Conservation (phyloP, 2,888 invertebrate species). For the Cheilosia soror region DNA sequence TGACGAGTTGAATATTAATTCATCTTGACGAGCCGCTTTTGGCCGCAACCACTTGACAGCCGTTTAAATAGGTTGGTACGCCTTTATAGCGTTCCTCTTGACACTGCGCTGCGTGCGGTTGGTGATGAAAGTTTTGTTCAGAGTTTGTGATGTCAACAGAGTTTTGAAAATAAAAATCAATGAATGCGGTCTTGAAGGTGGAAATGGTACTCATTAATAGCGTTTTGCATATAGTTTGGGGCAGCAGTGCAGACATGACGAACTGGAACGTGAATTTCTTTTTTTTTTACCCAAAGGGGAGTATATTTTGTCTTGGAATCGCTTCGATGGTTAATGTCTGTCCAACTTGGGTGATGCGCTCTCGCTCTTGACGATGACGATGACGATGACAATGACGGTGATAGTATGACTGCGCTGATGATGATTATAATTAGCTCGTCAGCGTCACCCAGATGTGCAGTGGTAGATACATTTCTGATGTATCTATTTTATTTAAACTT, state of each 20-base stretch:
- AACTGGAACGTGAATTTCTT: slow-evolving; percentile 62
- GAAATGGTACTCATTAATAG: slow-evolving; percentile 2
- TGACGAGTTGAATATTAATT: slow-evolving; percentile 56
- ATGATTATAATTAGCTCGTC: slow-evolving; percentile 50
- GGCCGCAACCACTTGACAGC: slow-evolving; percentile 26
- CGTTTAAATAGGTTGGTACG: slow-evolving; percentile 28
- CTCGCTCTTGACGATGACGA: slow-evolving; percentile 15
- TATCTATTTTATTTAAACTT: not conserved
- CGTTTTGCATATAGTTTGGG: slow-evolving; percentile 16
- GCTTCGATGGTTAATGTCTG: slow-evolving; percentile 54
- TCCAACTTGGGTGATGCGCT: slow-evolving; percentile 38
- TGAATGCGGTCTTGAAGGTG: slow-evolving; percentile 10
- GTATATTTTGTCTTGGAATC: slow-evolving; percentile 4
- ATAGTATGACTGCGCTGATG: slow-evolving; percentile 36
- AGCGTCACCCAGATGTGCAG: slow-evolving; percentile 61
- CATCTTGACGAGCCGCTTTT: not conserved
- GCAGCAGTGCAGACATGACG: slow-evolving; percentile 16
- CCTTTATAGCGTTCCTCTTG: not conserved
- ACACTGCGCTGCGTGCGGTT: slow-evolving; percentile 27
- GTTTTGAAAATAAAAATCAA: slow-evolving; percentile 33
- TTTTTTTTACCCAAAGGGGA: slow-evolving; percentile 15
- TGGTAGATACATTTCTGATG: slow-evolving; percentile 1
- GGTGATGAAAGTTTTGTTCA: slow-evolving; percentile 41
- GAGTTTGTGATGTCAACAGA: slow-evolving; percentile 20
- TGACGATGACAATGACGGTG: slow-evolving; percentile 20